Evolutionary conservation across 2,888 invertebrate genomes (phyloP), one percentile per base, ranked within the genome.

Genomic region (Strigamia crassipes): DNA sequence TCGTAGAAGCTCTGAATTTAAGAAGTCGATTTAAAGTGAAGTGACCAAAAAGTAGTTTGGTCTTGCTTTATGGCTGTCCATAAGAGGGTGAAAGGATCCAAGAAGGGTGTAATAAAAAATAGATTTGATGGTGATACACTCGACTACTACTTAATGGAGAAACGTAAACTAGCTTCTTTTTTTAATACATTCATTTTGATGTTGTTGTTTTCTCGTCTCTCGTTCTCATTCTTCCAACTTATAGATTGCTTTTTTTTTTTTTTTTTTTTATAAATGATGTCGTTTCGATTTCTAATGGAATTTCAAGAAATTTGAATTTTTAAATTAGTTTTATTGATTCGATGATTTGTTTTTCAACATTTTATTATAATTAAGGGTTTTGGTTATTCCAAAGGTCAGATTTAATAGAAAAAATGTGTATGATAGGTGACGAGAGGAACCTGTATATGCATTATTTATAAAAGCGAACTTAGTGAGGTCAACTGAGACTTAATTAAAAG

Each of bases 31-130:
- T 61, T 61, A 61, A 61, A 61, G 61, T 61, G 61, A 61, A 61
- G 61, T 61, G 61, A 61, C 61, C 61, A 61, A 61, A 61, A 23
- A 61, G 61, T 61, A 61, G 61, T 61, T 61, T 61, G 61, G 21
- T 61, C 61, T 61, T 61, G 61, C n/a, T 61, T 61, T 61, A 61
- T 61, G 61, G 61, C 15, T 61, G 61, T 61, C 61, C 61, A 61
- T 61, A 18, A 61, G 42, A 42, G 42, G 61, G 61, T 61, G 18
- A 61, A 23, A 23, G 18, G 61, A 61, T 61, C 21, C 23, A 61
- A 51, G n/a, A 61, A 61, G 23, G n/a, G n/a, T 18, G 61, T 61
- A 61, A 61, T 61, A 61, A 61, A 61, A 61, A 61, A 61, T 61
- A 61, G 61, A 61, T 61, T 61, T 61, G 61, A 61, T 61, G 61